Percentiles rank a stretch among this genome's conserved stretches.
These are phyloP conservation scores for Anneissia japonica DNA, from an alignment of 35 echinoderm and acorn worm species.

Conservation along the genomic window DNA sequence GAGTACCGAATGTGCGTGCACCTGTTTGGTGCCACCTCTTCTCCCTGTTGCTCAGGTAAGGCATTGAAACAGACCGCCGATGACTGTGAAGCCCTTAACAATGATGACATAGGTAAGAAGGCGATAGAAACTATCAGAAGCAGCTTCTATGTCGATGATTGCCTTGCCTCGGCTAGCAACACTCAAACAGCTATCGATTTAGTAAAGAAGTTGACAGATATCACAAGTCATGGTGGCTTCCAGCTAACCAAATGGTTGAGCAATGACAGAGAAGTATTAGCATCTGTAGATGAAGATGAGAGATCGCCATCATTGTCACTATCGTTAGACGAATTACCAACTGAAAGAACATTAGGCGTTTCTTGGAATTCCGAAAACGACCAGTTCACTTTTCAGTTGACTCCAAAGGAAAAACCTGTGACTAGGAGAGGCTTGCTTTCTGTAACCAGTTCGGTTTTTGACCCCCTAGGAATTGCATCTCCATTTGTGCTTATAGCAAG, in stretches of 20 bases:
- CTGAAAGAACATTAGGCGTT: not conserved
- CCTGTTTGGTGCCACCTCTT: slow-evolving; percentile 3
- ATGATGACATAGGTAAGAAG: not conserved
- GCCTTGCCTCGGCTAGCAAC: not conserved
- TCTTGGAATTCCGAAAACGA: not conserved
- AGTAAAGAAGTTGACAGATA: not conserved
- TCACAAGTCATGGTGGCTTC: not conserved
- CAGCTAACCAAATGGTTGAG: not conserved
- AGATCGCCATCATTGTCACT: not conserved
- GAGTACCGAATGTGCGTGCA: not conserved
- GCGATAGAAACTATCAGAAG: not conserved
- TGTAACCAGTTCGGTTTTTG: not conserved
- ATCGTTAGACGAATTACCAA: not conserved
- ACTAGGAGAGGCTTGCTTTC: not conserved
- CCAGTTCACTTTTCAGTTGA: not conserved
- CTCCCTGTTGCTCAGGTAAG: slow-evolving; percentile 22
- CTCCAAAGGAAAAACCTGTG: not conserved
- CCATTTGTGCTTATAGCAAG: not conserved
- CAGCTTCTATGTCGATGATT: not conserved
- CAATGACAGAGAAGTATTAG: not conserved
- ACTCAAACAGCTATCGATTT: not conserved
- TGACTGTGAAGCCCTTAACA: slow-evolving; percentile 11
- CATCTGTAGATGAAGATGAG: not conserved
- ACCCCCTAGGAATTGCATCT: not conserved
- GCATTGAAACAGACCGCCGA: slow-evolving; percentile 47